These are phyloP conservation scores for Sycobia sp. DNA, from an alignment of 1,140 invertebrate genomes.

Conservation along the genomic window DNA sequence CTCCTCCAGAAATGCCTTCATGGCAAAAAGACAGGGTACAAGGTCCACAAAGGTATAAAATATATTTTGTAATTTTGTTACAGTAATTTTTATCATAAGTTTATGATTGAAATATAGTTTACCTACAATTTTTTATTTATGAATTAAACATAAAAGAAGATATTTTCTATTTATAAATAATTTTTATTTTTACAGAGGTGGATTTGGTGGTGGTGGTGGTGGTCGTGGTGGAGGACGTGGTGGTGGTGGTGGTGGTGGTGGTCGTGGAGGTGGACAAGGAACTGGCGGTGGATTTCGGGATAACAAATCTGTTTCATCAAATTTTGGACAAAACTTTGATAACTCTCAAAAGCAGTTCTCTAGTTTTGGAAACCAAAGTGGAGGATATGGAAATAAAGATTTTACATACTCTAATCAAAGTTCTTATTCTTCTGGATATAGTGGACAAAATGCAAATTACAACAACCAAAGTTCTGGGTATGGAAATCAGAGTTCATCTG, in stretches of 20 bases:
- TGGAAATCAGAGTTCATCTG: conserved; percentile 26
- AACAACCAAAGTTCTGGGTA: conserved; percentile 26
- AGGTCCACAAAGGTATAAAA: conserved; percentile 38
- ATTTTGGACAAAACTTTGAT: conserved; percentile 47
- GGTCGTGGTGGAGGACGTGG: conserved; percentile 44
- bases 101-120: no score
- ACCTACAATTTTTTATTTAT: no score
- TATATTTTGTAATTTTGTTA: conserved; percentile 11
- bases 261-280: conserved; percentile 41
- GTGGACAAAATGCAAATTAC: conserved; percentile 29
- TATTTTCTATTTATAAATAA: not conserved
- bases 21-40: conserved; percentile 74
- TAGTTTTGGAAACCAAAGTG: not conserved
- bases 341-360: conserved; percentile 25
- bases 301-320: conserved; percentile 42
- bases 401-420: conserved; percentile 25
- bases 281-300: conserved; percentile 44
- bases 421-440: conserved; percentile 23
- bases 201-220: conserved; percentile 43
- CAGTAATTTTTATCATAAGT: not conserved
- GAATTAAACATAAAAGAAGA: no score
- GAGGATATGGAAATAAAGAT: conserved; percentile 32
- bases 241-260: conserved; percentile 42
- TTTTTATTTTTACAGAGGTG: conserved; percentile 40
- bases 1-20: conserved; percentile 94